Evolutionary conservation across 2,797 vertebrate species (phyloP).

Genomic region (Botia almorhae): DNA sequence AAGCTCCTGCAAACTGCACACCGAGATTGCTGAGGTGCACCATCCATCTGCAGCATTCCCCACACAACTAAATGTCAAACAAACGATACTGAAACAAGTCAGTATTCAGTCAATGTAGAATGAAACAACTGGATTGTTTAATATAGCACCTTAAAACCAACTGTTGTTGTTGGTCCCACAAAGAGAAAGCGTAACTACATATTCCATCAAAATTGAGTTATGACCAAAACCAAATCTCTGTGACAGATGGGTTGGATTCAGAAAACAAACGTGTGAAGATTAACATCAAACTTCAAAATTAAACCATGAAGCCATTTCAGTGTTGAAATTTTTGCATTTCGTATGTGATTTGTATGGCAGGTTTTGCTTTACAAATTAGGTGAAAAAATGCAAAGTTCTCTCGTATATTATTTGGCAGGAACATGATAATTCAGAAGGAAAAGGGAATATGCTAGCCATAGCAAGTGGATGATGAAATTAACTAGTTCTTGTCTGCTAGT

Average conservation of each 20-base stretch:
- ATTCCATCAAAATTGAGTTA: not conserved
- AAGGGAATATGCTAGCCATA: not conserved
- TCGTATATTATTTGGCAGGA: not conserved
- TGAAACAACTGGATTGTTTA: not conserved
- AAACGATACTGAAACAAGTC: not conserved
- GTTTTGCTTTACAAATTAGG: not conserved
- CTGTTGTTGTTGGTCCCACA: too few relatives aligned
- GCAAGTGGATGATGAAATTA: slow-evolving; percentile 28
- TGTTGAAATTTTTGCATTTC: too few relatives aligned
- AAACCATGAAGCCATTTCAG: too few relatives aligned
- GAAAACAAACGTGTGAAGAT: too few relatives aligned
- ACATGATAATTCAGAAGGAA: not conserved
- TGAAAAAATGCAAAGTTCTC: slow-evolving; percentile 5
- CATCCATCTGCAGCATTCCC: not conserved
- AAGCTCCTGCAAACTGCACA: not conserved
- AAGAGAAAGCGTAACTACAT: not conserved
- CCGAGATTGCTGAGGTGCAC: not conserved
- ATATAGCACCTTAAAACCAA: not conserved
- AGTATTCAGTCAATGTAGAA: not conserved
- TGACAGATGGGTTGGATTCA: not conserved
- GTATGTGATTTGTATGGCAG: too few relatives aligned
- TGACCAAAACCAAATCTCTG: not conserved
- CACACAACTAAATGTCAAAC: not conserved
- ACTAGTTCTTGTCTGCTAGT: slow-evolving; percentile 20
- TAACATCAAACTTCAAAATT: too few relatives aligned